Evolutionary conservation across 2,113 vertebrate species (phyloP).

Genomic region (Amazona guildingii): DNA sequence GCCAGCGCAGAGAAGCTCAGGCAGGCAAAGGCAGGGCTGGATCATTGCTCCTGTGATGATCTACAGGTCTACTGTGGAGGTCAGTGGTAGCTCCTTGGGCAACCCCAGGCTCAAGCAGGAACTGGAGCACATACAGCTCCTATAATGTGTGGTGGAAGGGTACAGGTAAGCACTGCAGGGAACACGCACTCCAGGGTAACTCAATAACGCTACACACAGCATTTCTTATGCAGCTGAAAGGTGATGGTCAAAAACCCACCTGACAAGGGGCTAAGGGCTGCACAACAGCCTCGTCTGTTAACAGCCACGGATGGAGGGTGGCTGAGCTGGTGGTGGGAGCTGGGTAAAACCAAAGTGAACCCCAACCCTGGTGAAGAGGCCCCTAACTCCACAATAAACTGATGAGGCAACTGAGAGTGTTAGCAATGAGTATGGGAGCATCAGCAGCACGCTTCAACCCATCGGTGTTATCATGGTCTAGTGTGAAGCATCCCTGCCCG

Average conservation of each 20-base stretch:
- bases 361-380: background rate
- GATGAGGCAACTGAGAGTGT: accelerated
- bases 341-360: background rate
- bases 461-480: background rate
- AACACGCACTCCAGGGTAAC: background rate
- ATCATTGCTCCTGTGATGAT: no score
- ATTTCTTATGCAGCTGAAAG: background rate
- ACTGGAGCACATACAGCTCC: background rate
- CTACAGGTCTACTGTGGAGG: background rate
- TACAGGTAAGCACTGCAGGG: no score
- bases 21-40: background rate
- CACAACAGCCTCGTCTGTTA: accelerated
- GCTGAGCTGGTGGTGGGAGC: background rate
- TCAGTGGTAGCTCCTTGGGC: background rate
- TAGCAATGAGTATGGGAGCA: accelerated
- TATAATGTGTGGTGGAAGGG: background rate
- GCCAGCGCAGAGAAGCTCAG: background rate
- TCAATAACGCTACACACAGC: background rate
- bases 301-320: accelerated
- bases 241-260: background rate
- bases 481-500: background rate
- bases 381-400: background rate
- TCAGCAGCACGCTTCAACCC: background rate
- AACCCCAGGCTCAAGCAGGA: background rate
- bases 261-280: background rate